Evolutionary conservation across 92 coral and sea anemone genomes (phyloP), one percentile per base, ranked within the genome.

Genomic region (Phenganax subtilis): DNA sequence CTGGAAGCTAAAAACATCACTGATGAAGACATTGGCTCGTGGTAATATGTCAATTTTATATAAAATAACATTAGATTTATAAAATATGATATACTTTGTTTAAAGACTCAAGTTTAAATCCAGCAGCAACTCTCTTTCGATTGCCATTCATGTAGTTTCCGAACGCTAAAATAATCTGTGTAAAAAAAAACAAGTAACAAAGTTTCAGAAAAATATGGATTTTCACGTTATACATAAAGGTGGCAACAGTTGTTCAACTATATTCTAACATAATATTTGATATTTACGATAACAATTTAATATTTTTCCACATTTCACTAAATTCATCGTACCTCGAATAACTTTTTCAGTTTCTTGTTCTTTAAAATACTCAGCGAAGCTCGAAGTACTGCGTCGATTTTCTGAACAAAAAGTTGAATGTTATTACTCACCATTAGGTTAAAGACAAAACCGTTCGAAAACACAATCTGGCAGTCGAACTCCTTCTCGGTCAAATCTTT

Each of bases 111-210:
- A 93, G 87, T 85, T 91, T 93, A 77, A 93, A 93, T 54, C 98
- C 98, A 73, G 86, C 82, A 2, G 98, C 98, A 54, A 87, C 81
- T 56, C 93, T 90, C 54, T 93, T 81, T 69, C 98, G 76, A 17
- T 89, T 84, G 80, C 97, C 81, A 71, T 92, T 92, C 97, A 92
- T 92, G 88, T 92, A 92, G 89, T 92, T 92, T 0, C 97, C 97
- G 72, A 83, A 92, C 9, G 91, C 86, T 29, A 92, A 89, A 25
- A 92, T 90, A 37, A 92, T 82, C 97, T 93, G 47, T 5, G 47
- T 37, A 69, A 12, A 72, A 63, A 25, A 31, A 20, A 20, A 20
- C 25, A 20, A 20, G 25, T 20, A 20, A 20, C 25, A 20, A 20
- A 20, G 25, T 20, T 20, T 20, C 25, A 20, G 25, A 20, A 20